phyloP scores from a whole-genome alignment of 2,888 invertebrate species.

The Orthosia cruda region DNA sequence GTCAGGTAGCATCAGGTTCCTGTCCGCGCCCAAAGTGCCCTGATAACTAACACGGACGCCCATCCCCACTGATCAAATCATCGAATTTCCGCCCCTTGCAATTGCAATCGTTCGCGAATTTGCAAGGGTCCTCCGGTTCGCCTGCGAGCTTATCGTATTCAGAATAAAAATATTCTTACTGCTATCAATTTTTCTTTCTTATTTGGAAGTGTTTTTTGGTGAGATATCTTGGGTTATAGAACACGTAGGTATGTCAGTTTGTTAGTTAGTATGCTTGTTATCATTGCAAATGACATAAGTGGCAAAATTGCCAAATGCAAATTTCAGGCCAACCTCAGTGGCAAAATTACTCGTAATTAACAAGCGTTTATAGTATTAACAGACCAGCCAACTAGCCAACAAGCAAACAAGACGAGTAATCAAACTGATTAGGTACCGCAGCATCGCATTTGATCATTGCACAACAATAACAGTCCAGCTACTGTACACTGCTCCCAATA shows the following conservation, averaged over 20 bases:
- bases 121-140: conserved; percentile 52
- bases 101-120: conserved; percentile 61
- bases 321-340: conserved; percentile 20
- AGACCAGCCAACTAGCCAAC: conserved; percentile 45
- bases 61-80: conserved; percentile 63
- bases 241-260: neutral
- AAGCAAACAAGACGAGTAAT: conserved; percentile 58
- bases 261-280: neutral
- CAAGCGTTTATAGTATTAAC: conserved; percentile 43
- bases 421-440: conserved; percentile 58
- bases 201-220: neutral
- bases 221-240: neutral
- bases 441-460: conserved; percentile 28
- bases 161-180: conserved; percentile 26
- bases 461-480: conserved; percentile 29
- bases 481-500: conserved; percentile 33
- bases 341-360: conserved; percentile 48
- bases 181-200: neutral
- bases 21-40: conserved; percentile 49
- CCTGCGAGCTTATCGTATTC: conserved; percentile 40
- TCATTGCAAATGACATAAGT: conserved; percentile 9
- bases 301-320: neutral
- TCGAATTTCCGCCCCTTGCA: conserved; percentile 64
- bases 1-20: conserved; percentile 21
- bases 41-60: conserved; percentile 58